phyloP scores from a whole-genome alignment of 2,797 vertebrate genomes.

The Phalanger gymnotis region DNA sequence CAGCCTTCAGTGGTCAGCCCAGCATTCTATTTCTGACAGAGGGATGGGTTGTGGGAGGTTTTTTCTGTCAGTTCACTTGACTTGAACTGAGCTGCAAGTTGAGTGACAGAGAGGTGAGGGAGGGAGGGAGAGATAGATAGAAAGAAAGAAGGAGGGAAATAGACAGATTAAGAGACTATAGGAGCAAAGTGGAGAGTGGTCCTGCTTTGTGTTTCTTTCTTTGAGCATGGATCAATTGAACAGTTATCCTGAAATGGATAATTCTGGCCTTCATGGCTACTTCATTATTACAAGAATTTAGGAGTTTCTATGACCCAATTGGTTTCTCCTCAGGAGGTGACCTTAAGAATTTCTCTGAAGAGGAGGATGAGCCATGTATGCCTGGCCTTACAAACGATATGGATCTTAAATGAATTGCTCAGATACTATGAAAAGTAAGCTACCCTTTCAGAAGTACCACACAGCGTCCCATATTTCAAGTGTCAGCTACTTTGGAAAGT shows the following conservation, averaged over 20 bases:
- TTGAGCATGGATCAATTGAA: not conserved
- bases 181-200: not conserved
- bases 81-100: not conserved
- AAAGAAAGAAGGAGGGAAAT: not conserved
- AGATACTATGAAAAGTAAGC: not conserved
- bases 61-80: not conserved
- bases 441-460: not conserved
- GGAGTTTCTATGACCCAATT: not conserved
- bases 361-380: not conserved
- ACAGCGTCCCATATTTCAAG: not conserved
- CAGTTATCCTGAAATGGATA: not conserved
- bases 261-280: not conserved
- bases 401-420: not conserved
- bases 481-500: not conserved
- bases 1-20: not conserved
- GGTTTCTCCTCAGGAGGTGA: not conserved
- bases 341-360: not conserved
- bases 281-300: not conserved
- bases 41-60: not conserved
- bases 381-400: not conserved
- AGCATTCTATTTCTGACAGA: not conserved
- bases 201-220: not conserved
- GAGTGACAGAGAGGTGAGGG: not conserved
- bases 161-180: not conserved
- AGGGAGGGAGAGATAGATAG: not conserved